phyloP scores from a whole-genome alignment of 2,113 vertebrate genomes.

The Craseonycteris thonglongyai region DNA sequence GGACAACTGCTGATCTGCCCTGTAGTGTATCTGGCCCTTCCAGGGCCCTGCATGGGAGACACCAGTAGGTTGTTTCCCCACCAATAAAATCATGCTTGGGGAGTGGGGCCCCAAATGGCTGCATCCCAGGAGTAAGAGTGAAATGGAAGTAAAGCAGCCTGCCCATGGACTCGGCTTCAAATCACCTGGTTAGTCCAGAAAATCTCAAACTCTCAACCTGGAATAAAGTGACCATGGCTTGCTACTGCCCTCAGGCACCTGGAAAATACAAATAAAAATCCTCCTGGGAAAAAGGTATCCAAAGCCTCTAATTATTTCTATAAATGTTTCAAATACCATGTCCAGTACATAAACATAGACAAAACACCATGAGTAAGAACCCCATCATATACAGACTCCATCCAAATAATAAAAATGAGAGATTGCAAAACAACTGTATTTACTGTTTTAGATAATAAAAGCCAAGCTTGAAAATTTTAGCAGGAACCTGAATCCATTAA shows the following conservation, averaged over 20 bases:
- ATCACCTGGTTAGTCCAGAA: background rate
- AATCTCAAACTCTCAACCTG: background rate
- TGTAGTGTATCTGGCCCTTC: background rate
- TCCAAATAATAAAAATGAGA: background rate
- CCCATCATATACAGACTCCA: background rate
- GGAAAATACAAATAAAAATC: background rate
- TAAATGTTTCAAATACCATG: background rate
- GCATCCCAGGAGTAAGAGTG: background rate
- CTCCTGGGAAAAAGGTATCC: background rate
- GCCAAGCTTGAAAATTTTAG: background rate
- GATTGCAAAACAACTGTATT: background rate
- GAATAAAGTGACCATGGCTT: background rate
- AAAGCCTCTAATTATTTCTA: conserved; percentile 17
- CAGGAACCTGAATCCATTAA: background rate
- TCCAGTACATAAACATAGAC: background rate
- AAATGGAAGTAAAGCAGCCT: background rate
- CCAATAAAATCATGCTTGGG: too few relatives aligned
- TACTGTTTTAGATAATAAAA: background rate
- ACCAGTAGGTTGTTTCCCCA: too few relatives aligned
- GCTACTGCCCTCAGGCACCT: background rate
- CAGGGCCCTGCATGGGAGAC: background rate
- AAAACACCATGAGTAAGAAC: background rate
- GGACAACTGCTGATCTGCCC: background rate
- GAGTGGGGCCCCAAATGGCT: background rate
- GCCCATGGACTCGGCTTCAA: background rate